These are phyloP conservation scores for Apus apus DNA, from an alignment of 2,113 vertebrate genomes.

Conservation along the genomic window DNA sequence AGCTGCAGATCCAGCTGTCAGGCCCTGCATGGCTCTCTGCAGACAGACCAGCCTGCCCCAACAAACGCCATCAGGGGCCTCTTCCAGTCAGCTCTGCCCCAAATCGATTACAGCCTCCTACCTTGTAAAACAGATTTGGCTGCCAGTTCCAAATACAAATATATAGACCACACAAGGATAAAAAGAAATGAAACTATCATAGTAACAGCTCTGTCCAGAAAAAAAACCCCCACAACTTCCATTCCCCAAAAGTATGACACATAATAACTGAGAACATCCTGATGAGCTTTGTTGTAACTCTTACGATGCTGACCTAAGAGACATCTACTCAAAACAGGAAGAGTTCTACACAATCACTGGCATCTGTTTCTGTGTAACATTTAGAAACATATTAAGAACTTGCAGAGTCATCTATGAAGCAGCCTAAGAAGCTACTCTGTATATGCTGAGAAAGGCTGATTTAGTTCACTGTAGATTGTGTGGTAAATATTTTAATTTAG, in stretches of 20 bases:
- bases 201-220: neutral
- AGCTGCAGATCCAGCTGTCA: neutral
- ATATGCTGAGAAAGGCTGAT: neutral
- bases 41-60: neutral
- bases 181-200: neutral
- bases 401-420: neutral
- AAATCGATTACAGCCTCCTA: neutral
- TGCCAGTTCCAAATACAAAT: neutral
- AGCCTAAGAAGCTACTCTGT: neutral
- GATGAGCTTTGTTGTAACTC: neutral
- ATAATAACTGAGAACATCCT: neutral
- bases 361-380: neutral
- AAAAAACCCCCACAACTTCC: neutral
- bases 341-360: neutral
- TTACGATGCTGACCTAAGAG: neutral
- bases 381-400: neutral
- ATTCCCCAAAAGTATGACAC: neutral
- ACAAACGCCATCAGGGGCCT: rapidly evolving
- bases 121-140: neutral
- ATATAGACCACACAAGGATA: neutral
- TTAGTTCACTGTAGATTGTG: neutral
- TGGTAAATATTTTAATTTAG: neutral
- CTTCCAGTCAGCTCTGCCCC: neutral
- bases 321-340: neutral
- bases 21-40: neutral